Conservation (phyloP, 2,888 invertebrate species). For the Mantis religiosa region DNA sequence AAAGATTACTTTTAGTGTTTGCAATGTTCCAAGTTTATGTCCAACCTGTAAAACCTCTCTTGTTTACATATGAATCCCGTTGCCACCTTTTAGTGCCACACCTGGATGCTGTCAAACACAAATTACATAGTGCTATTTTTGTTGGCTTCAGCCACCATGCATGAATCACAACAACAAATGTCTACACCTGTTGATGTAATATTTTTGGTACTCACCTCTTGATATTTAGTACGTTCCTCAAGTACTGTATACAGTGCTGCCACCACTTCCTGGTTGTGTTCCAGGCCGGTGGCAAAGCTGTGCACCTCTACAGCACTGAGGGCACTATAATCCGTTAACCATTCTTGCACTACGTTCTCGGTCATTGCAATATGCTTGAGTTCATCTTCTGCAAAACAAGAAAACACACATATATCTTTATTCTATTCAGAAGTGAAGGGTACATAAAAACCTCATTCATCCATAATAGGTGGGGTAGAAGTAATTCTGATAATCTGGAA, state of each 20-base stretch:
- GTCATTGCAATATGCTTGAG: slow-evolving; percentile 45
- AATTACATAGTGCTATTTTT: not conserved
- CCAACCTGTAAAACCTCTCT: no score
- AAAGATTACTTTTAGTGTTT: no score
- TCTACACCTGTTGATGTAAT: not conserved
- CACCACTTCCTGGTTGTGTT: slow-evolving; percentile 78
- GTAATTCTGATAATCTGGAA: not conserved
- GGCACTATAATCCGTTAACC: slow-evolving; percentile 74
- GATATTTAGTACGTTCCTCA: slow-evolving; percentile 62
- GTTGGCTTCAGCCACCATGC: not conserved
- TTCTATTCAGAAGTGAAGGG: not conserved
- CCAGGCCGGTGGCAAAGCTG: slow-evolving; percentile 73
- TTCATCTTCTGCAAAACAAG: slow-evolving; percentile 21
- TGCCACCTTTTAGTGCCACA: not conserved
- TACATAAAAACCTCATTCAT: not conserved
- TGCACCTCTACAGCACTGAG: slow-evolving; percentile 70
- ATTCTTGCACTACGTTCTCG: slow-evolving; percentile 62
- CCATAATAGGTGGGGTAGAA: not conserved
- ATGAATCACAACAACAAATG: not conserved
- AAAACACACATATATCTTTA: not conserved
- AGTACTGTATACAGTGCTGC: slow-evolving; percentile 74
- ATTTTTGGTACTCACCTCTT: slow-evolving; percentile 41
- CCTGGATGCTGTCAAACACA: not conserved
- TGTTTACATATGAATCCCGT: no score
- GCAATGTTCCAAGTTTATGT: no score